A percentile compares a stretch with the other conserved stretches of the same genome.
These are phyloP conservation scores for Agelastica alni DNA, from an alignment of 2,888 invertebrate genomes.

Conservation along the genomic window DNA sequence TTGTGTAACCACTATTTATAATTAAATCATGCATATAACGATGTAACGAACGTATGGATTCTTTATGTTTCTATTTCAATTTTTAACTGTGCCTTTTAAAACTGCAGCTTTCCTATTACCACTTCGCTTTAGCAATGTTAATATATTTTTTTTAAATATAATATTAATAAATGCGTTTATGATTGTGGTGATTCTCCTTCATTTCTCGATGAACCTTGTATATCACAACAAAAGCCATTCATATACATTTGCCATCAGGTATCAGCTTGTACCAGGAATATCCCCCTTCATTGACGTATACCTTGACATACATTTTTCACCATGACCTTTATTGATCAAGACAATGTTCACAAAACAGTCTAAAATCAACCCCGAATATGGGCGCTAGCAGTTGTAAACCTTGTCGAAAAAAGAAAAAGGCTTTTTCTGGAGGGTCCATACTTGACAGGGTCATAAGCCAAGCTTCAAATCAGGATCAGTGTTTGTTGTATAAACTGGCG, in stretches of 20 bases:
- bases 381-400: conserved; percentile 59
- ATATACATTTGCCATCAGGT: conserved; percentile 25
- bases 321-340: conserved; percentile 42
- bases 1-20: too few species aligned
- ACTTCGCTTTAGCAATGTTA: too few species aligned
- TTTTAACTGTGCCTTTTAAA: too few species aligned
- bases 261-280: conserved; percentile 36
- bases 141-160: too few species aligned
- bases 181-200: background rate
- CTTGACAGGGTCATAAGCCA: conserved; percentile 90
- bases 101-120: too few species aligned
- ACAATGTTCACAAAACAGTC: conserved; percentile 24
- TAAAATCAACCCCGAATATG: conserved; percentile 42
- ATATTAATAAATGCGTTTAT: background rate
- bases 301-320: conserved; percentile 47
- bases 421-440: conserved; percentile 71
- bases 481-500: conserved; percentile 83
- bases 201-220: background rate
- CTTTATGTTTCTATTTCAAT: too few species aligned
- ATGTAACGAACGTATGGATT: too few species aligned
- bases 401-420: conserved; percentile 55
- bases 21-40: too few species aligned
- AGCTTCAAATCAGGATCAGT: conserved; percentile 83
- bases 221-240: conserved; percentile 13
- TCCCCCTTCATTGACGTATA: conserved; percentile 24